Evolutionary conservation across 2,797 vertebrate species (phyloP).

Genomic region (Gorsachius magnificus): DNA sequence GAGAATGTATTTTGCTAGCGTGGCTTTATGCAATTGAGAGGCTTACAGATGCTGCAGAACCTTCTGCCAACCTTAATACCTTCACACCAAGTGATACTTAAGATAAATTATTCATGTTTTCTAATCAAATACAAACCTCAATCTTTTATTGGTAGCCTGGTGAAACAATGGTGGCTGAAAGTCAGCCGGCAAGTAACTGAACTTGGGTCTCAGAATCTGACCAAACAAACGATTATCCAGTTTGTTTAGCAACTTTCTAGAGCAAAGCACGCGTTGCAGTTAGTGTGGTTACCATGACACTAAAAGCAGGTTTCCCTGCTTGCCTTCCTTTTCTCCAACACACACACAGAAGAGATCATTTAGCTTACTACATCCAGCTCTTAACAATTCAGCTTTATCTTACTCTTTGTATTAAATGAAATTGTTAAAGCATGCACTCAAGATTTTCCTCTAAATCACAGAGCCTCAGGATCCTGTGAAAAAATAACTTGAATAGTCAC

Average conservation of each 20-base stretch:
- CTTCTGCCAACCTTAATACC: background rate
- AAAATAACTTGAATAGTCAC: background rate
- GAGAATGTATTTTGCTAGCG: background rate
- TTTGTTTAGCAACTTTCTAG: background rate
- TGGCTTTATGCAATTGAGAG: background rate
- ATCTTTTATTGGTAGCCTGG: background rate
- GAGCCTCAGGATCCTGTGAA: background rate
- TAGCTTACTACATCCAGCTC: background rate
- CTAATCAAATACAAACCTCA: background rate
- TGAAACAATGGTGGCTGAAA: background rate
- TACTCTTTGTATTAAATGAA: background rate
- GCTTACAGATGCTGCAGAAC: background rate
- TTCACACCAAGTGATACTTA: background rate
- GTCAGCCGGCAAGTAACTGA: background rate
- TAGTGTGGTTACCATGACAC: background rate
- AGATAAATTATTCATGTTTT: background rate
- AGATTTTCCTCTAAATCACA: background rate
- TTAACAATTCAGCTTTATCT: background rate
- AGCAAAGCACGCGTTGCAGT: background rate
- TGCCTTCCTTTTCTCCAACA: background rate
- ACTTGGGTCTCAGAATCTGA: background rate
- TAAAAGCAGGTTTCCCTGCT: background rate
- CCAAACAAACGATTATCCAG: background rate
- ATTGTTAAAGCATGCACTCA: background rate
- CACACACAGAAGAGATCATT: background rate